Evolutionary conservation across 2,797 vertebrate species (phyloP).

Genomic region (Iguana delicatissima): DNA sequence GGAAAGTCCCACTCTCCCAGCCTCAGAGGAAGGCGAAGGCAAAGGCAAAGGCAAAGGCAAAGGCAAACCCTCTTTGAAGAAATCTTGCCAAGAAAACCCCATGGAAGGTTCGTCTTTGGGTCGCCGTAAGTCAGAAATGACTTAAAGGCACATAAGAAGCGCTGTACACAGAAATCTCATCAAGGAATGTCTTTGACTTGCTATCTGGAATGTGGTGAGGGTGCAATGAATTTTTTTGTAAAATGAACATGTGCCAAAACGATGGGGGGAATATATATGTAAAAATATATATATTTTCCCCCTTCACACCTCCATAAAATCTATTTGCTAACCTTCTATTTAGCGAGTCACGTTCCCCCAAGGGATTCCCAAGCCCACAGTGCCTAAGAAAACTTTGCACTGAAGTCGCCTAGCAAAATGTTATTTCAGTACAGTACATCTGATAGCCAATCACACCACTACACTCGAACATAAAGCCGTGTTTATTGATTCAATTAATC

Average conservation of each 20-base stretch:
- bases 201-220: constrained; percentile 26
- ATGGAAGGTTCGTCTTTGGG: no score
- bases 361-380: constrained; percentile 66
- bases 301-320: constrained; percentile 65
- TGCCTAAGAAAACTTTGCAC: constrained; percentile 73
- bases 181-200: not conserved
- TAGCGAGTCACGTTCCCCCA: constrained; percentile 66
- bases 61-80: no score
- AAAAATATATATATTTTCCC: constrained; percentile 59
- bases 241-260: constrained; percentile 44
- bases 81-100: no score
- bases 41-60: no score
- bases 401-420: constrained; percentile 65
- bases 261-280: constrained; percentile 35
- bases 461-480: constrained; percentile 72
- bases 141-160: no score
- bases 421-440: constrained; percentile 71
- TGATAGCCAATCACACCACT: constrained; percentile 73
- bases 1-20: no score
- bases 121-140: no score
- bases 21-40: no score
- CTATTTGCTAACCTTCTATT: constrained; percentile 75
- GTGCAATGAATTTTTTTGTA: not conserved
- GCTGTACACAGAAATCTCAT: no score
- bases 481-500: constrained; percentile 78